Evolutionary conservation across 2,113 vertebrate species (phyloP), one percentile per base, ranked within the genome.

Genomic region (Plestiodon gilberti): DNA sequence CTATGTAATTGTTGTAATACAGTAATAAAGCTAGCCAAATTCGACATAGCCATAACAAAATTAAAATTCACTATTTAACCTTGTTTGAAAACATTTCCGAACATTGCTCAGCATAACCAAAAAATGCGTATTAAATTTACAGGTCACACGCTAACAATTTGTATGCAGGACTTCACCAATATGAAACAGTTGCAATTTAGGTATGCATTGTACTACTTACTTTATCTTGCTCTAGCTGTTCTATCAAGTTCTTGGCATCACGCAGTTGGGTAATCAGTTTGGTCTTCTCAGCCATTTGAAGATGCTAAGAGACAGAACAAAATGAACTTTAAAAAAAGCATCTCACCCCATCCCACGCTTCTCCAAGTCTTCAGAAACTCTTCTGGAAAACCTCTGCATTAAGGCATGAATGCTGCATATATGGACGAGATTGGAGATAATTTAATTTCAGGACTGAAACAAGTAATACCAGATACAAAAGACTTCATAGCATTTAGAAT

Each of bases 191-290:
- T 14, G 64, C 38, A 14, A 62, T 79, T 86, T 80, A 59, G 38
- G 18, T 20, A 75, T 86, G 40, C 11, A 61, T 83, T 91, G 25
- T 84, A 75, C 82, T 93, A 22, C 87, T 97, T 97, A 99, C 99
- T 98, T 99, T 99, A 96, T 99, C 99, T 96, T 99, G 99, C 93
- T 99, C 98, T 93, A 99, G 97, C 92, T 99, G 98, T 89, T 99
- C 99, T 95, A 99, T 98, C 87, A 97, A 97, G 94, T 99, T 97
- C 96, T 99, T 99, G 84, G 98, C 99, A 95, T 99, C 98, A 38
- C 98, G 97, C 61, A 99, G 94, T 87, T 99, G 99, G 28, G 97
- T 99, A 92, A 99, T 99, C 93, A 99, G 93, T 95, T 98, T 98
- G 8, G 98, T 98, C 96, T 99, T 99, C 95, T 99, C 99, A 93